Percentiles rank a stretch among this genome's conserved stretches.
phyloP scores from a whole-genome alignment of 2,797 vertebrate species.

The Argyrosomus regius region DNA sequence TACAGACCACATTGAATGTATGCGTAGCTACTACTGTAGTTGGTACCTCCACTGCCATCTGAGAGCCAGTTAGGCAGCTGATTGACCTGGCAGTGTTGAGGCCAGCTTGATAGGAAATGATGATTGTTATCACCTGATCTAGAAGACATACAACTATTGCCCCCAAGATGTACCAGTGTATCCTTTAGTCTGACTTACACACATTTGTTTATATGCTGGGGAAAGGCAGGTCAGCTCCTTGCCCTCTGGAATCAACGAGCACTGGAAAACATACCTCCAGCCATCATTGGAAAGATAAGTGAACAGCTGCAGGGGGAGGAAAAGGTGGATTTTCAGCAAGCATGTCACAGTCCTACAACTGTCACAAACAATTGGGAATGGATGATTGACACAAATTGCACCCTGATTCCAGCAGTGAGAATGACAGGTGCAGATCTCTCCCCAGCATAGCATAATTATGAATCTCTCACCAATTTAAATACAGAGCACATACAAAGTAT shows the following conservation, averaged over 20 bases:
- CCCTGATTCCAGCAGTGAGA: constrained; percentile 12
- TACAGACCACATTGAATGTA: too few relatives aligned
- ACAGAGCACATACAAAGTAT: constrained; percentile 10
- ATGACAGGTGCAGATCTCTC: constrained; percentile 28
- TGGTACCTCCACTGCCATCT: background rate
- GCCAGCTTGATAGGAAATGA: constrained; percentile 3
- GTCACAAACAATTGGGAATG: constrained; percentile 20
- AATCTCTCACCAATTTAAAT: constrained; percentile 27
- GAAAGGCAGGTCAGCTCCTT: too few relatives aligned
- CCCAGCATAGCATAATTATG: constrained; percentile 23
- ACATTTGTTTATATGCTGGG: background rate
- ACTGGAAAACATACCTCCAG: background rate
- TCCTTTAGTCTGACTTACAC: background rate
- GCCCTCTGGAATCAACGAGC: constrained; percentile 4
- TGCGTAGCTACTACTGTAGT: background rate
- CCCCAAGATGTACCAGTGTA: background rate
- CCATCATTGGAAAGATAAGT: background rate
- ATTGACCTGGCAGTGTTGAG: background rate
- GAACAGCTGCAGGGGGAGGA: background rate
- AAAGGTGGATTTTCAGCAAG: constrained; percentile 1
- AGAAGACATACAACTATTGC: background rate
- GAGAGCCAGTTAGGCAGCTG: constrained; percentile 15
- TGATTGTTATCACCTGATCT: constrained; percentile 10
- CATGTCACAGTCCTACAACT: background rate
- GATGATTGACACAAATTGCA: constrained; percentile 52